Conservation (phyloP, 2,888 invertebrate species). For the Agrochola circellaris region DNA sequence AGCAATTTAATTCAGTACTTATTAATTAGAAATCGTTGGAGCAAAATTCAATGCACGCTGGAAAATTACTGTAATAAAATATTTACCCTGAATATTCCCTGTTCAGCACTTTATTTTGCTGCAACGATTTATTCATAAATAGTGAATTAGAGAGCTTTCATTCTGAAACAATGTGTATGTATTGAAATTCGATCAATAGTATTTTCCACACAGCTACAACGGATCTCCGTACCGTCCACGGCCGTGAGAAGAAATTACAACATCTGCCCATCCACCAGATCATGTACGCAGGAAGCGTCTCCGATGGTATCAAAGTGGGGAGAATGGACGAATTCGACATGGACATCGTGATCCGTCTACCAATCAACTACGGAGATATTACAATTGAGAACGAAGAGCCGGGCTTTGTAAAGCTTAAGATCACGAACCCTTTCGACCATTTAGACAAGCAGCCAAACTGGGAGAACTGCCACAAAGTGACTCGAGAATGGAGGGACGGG, state of each 20-base stretch:
- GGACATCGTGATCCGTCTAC: conserved; percentile 90
- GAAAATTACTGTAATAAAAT: not conserved
- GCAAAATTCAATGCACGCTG: not conserved
- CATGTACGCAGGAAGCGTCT: conserved; percentile 91
- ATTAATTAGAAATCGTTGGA: not conserved
- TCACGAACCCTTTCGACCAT: conserved; percentile 80
- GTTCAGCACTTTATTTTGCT: not conserved
- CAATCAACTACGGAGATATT: conserved; percentile 84
- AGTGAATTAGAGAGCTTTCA: conserved; percentile 13
- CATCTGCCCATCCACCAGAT: conserved; percentile 64
- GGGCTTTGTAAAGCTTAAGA: conserved; percentile 86
- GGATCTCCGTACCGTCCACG: not conserved
- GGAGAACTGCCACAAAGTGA: conserved; percentile 82
- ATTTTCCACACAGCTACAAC: conserved; percentile 27
- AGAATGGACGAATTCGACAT: conserved; percentile 92
- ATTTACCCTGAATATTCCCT: not conserved
- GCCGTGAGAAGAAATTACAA: not conserved
- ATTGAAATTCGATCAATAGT: conserved; percentile 37
- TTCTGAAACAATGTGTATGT: conserved; percentile 23
- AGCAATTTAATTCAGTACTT: not conserved
- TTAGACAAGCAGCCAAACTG: conserved; percentile 81
- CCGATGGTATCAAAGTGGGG: conserved; percentile 91
- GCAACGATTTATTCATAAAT: conserved; percentile 7
- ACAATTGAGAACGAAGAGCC: conserved; percentile 82
- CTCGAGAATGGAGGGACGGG: conserved; percentile 84